Conservation (phyloP, 2,797 vertebrate genomes). For the Eremophila alpestris region DNA sequence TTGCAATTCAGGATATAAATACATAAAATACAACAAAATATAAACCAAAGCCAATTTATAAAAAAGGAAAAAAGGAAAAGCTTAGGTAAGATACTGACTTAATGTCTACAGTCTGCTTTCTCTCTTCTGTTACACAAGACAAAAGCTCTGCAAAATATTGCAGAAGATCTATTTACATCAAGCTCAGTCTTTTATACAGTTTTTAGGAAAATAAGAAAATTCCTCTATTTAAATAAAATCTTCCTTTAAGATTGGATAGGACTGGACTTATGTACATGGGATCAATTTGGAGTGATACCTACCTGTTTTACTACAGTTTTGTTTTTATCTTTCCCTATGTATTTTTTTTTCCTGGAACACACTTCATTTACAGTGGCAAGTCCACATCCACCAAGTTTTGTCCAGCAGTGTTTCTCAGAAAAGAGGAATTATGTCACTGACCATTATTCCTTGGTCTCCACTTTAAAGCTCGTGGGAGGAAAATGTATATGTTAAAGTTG, state of each 20-base stretch:
- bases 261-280: background rate
- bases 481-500: background rate
- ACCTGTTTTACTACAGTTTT: background rate
- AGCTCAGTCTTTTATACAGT: background rate
- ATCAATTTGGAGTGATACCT: background rate
- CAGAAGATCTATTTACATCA: background rate
- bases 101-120: background rate
- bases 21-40: background rate
- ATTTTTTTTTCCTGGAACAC: background rate
- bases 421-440: background rate
- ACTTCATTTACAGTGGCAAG: background rate
- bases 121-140: background rate
- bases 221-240: background rate
- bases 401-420: background rate
- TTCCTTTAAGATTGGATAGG: background rate
- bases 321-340: background rate
- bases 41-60: background rate
- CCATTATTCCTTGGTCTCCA: background rate
- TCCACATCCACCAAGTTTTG: background rate
- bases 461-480: background rate
- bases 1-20: background rate
- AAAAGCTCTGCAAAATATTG: background rate
- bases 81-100: background rate
- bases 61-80: rapidly evolving
- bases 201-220: background rate